Percentiles rank a stretch among this genome's conserved stretches.
phyloP scores from a whole-genome alignment of 2,888 invertebrate species.

The Nineta flava region DNA sequence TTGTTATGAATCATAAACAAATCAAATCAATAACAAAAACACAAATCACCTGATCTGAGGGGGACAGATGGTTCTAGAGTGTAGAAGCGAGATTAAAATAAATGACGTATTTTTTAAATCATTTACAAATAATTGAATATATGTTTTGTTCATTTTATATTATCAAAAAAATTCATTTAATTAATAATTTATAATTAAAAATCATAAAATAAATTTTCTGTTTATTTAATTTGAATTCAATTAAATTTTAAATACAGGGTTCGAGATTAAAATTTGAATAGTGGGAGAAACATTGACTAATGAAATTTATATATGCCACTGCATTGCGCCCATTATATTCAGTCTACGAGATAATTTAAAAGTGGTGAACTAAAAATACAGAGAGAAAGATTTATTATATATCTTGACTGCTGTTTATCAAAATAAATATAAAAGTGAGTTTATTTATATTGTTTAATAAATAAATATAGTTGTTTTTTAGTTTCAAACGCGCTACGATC shows the following conservation, averaged over 20 bases:
- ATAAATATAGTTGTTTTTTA: background rate
- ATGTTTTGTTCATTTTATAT: no score
- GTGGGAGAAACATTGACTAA: background rate
- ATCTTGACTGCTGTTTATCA: conserved; percentile 3
- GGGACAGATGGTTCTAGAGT: no score
- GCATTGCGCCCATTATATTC: background rate
- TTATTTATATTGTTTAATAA: background rate
- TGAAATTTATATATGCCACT: background rate
- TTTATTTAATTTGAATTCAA: no score
- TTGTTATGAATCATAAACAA: no score
- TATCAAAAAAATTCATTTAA: no score
- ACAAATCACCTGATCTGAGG: no score
- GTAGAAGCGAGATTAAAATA: no score
- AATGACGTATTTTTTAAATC: no score
- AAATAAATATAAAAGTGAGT: background rate
- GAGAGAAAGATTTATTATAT: conserved; percentile 1
- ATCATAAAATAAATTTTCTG: no score
- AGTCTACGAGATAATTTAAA: background rate
- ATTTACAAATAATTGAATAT: no score
- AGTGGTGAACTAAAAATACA: background rate
- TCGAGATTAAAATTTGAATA: conserved; percentile 4
- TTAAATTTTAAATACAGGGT: background rate
- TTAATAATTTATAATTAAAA: no score
- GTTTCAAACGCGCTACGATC: background rate
- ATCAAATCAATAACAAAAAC: no score